Percentiles rank a stretch among this genome's conserved stretches.
These are phyloP conservation scores for Phengaris alcon DNA, from an alignment of 2,888 invertebrate species.

Conservation along the genomic window DNA sequence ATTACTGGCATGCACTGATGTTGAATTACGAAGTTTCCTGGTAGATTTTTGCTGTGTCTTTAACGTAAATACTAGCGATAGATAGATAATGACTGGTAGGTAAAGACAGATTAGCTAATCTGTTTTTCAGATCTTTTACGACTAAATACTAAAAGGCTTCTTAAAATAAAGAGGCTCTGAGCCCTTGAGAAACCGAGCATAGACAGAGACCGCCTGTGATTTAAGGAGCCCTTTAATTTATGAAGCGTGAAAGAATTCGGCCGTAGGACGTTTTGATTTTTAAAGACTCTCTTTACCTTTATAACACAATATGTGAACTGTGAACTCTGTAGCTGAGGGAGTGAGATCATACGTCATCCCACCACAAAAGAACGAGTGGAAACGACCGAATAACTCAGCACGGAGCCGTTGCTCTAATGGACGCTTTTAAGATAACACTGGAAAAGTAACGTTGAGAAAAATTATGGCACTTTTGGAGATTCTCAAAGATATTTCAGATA, in stretches of 20 bases:
- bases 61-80: neutral
- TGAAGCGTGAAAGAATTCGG: too few relatives aligned
- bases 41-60: neutral
- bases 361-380: conserved; percentile 20
- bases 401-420: conserved; percentile 9
- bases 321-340: too few relatives aligned
- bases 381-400: conserved; percentile 21
- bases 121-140: too few relatives aligned
- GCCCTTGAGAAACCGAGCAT: too few relatives aligned
- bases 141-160: too few relatives aligned
- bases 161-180: too few relatives aligned
- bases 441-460: conserved; percentile 15
- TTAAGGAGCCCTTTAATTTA: too few relatives aligned
- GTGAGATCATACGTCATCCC: conserved; percentile 12
- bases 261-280: neutral
- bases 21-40: neutral
- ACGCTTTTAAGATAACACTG: conserved; percentile 23
- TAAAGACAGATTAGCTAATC: too few relatives aligned
- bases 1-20: neutral
- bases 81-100: too few relatives aligned
- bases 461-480: conserved; percentile 24
- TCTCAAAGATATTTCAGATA: conserved; percentile 15
- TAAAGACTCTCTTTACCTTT: neutral
- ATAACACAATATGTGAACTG: neutral
- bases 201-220: too few relatives aligned